Conservation (phyloP, 2,113 vertebrate species). For the Seriola dumerili region DNA sequence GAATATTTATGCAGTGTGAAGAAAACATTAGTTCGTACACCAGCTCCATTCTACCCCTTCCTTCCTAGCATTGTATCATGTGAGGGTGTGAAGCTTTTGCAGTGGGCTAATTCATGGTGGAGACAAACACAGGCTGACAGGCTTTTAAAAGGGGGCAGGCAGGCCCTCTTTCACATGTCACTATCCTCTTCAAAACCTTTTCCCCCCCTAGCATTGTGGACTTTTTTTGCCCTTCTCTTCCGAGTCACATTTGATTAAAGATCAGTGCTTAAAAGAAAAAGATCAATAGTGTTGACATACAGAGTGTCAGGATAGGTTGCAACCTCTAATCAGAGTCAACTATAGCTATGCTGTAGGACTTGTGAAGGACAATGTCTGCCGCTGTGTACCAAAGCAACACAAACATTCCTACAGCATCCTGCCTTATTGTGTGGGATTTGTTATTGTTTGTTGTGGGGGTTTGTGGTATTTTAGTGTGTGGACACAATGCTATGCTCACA, state of each 20-base stretch:
- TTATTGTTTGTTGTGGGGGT: constrained; percentile 70
- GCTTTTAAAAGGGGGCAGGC: constrained; percentile 62
- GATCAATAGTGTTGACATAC: constrained; percentile 71
- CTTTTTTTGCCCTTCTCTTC: constrained; percentile 52
- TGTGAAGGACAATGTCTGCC: constrained; percentile 66
- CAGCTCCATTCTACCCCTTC: constrained; percentile 67
- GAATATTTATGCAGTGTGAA: constrained; percentile 80
- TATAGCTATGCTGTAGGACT: constrained; percentile 38
- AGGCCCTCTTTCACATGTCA: constrained; percentile 73
- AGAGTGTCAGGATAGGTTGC: constrained; percentile 54
- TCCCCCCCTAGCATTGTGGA: constrained; percentile 47
- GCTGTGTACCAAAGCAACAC: constrained; percentile 60
- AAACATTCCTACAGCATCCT: constrained; percentile 71
- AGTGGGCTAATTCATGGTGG: constrained; percentile 67
- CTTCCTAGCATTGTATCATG: constrained; percentile 78
- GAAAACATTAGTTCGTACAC: constrained; percentile 62
- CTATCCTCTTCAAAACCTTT: constrained; percentile 65
- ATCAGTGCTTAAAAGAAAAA: constrained; percentile 57
- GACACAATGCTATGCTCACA: constrained; percentile 21
- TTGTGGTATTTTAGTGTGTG: constrained; percentile 51
- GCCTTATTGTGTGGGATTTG: constrained; percentile 72
- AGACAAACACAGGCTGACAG: constrained; percentile 76
- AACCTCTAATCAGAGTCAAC: constrained; percentile 57
- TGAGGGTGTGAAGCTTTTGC: constrained; percentile 74
- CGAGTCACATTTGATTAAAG: constrained; percentile 72